Percentiles rank a stretch among this genome's conserved stretches.
Evolutionary conservation across 1,140 invertebrate genomes (phyloP).

Genomic region (Helicoverpa zea): DNA sequence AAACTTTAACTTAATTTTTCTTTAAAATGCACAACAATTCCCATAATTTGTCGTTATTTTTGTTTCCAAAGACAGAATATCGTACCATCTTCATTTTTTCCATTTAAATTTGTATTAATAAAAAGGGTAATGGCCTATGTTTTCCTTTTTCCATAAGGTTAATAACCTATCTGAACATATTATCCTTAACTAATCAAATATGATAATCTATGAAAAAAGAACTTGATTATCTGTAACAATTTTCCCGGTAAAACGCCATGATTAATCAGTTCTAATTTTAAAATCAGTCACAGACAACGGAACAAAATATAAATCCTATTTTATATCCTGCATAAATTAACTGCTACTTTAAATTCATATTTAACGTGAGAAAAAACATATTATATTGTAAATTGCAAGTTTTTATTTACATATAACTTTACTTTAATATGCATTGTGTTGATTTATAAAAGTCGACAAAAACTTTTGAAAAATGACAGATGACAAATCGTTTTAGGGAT

Average conservation of each 20-base stretch:
- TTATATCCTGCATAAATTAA: neutral
- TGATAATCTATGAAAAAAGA: neutral
- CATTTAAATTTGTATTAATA: too few species aligned
- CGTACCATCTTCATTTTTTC: too few species aligned
- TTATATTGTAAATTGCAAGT: neutral
- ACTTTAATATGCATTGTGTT: neutral
- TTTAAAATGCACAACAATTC: too few species aligned
- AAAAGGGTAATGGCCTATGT: too few species aligned
- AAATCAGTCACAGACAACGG: neutral
- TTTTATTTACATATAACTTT: conserved; percentile 28
- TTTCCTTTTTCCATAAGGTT: too few species aligned
- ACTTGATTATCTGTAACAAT: neutral
- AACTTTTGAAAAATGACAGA: conserved; percentile 19
- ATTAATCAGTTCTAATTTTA: conserved; percentile 2
- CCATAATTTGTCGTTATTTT: too few species aligned
- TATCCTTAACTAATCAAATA: neutral
- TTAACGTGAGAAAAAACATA: conserved; percentile 16
- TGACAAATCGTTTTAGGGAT: conserved; percentile 7
- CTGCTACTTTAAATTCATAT: neutral
- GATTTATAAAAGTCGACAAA: conserved; percentile 11
- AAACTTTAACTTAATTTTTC: too few species aligned
- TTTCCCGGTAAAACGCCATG: conserved; percentile 1
- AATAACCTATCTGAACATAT: too few species aligned
- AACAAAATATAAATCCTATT: conserved; percentile 13
- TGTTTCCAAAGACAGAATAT: too few species aligned